These are phyloP conservation scores for Caenorhabditis sp. DNA, from an alignment of 2,888 invertebrate genomes.

Conservation along the genomic window DNA sequence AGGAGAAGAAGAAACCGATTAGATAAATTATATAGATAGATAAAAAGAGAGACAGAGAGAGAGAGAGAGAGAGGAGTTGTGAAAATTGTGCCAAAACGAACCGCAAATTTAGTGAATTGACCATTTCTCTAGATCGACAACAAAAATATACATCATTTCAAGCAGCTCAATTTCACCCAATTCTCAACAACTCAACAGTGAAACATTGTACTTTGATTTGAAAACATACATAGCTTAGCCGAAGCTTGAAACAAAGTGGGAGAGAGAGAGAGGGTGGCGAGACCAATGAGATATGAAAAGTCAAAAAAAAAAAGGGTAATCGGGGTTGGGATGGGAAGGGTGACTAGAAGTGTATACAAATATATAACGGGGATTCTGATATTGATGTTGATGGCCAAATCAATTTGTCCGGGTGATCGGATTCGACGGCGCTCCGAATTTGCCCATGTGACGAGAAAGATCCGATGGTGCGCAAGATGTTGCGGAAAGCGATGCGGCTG, in stretches of 20 bases:
- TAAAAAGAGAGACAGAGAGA: conserved; percentile 6
- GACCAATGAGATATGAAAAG: not conserved
- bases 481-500: conserved; percentile 15
- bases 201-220: not conserved
- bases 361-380: not conserved
- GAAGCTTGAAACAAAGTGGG: not conserved
- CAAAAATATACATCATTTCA: too few species aligned
- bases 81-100: too few species aligned
- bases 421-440: conserved; percentile 49
- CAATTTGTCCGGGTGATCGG: conserved; percentile 30
- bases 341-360: conserved; percentile 5
- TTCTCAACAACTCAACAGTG: too few species aligned
- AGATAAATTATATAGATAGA: not conserved
- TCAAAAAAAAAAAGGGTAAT: not conserved
- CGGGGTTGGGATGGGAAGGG: not conserved
- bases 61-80: too few species aligned
- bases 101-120: too few species aligned
- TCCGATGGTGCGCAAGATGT: conserved; percentile 17
- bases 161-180: too few species aligned
- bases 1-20: conserved; percentile 6
- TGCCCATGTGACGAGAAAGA: conserved; percentile 37
- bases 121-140: too few species aligned
- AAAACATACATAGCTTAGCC: not conserved
- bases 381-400: not conserved
- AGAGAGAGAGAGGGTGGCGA: not conserved